These are phyloP conservation scores for Bubo blakistoni DNA, from an alignment of 2,113 vertebrate species.

Conservation along the genomic window DNA sequence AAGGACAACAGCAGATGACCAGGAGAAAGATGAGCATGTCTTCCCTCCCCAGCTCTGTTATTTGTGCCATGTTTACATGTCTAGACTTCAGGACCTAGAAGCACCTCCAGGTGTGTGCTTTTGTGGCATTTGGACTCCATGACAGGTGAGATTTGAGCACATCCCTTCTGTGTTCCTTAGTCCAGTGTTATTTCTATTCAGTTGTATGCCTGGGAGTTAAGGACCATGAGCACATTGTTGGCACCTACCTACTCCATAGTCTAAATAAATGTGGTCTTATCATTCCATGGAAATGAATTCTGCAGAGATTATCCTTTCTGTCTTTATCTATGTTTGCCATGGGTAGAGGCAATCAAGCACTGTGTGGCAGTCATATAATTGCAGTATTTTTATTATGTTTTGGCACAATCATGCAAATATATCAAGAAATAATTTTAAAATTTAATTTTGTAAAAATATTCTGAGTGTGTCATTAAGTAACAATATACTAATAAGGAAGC, in stretches of 20 bases:
- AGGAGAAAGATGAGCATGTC: neutral
- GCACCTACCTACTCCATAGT: neutral
- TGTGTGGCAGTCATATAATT: neutral
- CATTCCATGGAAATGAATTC: neutral
- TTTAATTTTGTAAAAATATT: neutral
- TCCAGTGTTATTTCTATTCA: neutral
- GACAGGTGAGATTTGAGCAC: neutral
- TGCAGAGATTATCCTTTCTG: neutral
- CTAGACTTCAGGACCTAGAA: neutral
- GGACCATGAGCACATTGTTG: neutral
- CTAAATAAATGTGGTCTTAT: neutral
- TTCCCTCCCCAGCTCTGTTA: neutral
- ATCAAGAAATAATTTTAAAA: neutral
- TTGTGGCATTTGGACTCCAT: neutral
- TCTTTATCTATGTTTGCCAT: neutral
- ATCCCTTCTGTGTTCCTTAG: neutral
- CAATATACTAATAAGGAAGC: neutral
- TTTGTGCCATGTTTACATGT: neutral
- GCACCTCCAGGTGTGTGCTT: neutral
- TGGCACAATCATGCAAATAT: neutral
- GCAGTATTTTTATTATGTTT: neutral
- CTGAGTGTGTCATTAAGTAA: neutral
- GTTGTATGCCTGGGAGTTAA: neutral
- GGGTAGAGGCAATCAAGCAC: neutral
- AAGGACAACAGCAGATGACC: neutral